These are phyloP conservation scores for Coleophora deauratella DNA, from an alignment of 2,888 invertebrate genomes.

Conservation along the genomic window DNA sequence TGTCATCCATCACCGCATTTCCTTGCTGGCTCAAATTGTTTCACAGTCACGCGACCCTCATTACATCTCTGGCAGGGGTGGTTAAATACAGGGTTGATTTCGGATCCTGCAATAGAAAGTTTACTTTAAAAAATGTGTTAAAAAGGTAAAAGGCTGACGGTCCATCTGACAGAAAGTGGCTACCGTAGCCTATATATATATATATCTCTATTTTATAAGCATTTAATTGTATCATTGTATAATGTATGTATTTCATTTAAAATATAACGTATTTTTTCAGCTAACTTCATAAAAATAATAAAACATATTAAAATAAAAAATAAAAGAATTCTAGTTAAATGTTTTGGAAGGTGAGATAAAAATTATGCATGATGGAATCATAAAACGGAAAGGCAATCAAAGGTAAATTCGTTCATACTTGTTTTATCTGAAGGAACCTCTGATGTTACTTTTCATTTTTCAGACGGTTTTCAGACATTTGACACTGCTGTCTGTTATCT, in stretches of 20 bases:
- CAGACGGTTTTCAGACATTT: too few relatives aligned
- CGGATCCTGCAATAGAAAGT: neutral
- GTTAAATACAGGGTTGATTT: neutral
- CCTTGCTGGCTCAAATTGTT: constrained; percentile 20
- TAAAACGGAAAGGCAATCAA: too few relatives aligned
- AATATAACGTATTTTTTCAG: too few relatives aligned
- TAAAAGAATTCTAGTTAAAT: too few relatives aligned
- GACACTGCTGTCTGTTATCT: too few relatives aligned
- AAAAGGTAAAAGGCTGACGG: neutral
- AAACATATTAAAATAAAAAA: too few relatives aligned
- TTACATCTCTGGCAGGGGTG: constrained; percentile 20
- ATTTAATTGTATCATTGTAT: neutral
- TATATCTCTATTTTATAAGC: neutral
- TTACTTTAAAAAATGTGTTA: neutral
- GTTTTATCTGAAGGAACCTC: too few relatives aligned
- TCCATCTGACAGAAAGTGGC: neutral
- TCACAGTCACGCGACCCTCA: constrained; percentile 32
- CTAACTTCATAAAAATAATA: too few relatives aligned
- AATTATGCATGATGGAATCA: too few relatives aligned
- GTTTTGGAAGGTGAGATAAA: too few relatives aligned
- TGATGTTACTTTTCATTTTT: too few relatives aligned
- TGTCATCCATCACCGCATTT: constrained; percentile 32
- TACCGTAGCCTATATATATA: neutral
- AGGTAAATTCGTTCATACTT: too few relatives aligned
- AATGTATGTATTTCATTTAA: neutral